Percentiles rank a stretch among this genome's conserved stretches.
phyloP scores from a whole-genome alignment of 2,888 invertebrate species.

The Macaria liturata region DNA sequence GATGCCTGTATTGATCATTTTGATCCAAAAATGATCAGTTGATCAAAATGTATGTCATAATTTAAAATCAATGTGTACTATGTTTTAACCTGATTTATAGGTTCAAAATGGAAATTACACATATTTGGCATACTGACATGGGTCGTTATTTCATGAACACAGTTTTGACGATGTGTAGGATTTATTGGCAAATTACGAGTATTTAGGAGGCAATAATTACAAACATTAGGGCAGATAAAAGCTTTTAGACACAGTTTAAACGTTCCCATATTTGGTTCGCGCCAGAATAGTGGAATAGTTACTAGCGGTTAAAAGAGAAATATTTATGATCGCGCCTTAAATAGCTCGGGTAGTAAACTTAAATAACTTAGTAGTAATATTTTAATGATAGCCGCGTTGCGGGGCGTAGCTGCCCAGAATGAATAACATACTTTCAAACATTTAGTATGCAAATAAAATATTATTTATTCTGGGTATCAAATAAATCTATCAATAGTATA shows the following conservation, averaged over 20 bases:
- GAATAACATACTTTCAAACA: too few relatives aligned
- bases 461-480: too few relatives aligned
- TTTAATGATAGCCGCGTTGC: too few relatives aligned
- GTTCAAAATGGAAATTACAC: conserved; percentile 13
- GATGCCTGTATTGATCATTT: too few relatives aligned
- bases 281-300: neutral
- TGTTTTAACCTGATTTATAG: conserved; percentile 7
- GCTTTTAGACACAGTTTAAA: conserved; percentile 15
- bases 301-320: neutral
- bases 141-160: conserved; percentile 22
- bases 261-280: conserved; percentile 4
- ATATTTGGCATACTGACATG: conserved; percentile 25
- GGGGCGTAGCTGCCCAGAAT: too few relatives aligned
- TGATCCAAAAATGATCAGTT: too few relatives aligned
- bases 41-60: too few relatives aligned
- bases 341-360: too few relatives aligned
- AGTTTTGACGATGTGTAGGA: conserved; percentile 19
- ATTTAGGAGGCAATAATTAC: conserved; percentile 16
- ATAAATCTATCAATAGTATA: too few relatives aligned
- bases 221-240: conserved; percentile 15
- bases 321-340: too few relatives aligned
- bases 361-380: too few relatives aligned
- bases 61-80: conserved; percentile 1
- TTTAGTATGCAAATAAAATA: too few relatives aligned
- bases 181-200: conserved; percentile 26